phyloP scores from a whole-genome alignment of 92 coral and sea anemone species.

The Pocillopora meandrina region DNA sequence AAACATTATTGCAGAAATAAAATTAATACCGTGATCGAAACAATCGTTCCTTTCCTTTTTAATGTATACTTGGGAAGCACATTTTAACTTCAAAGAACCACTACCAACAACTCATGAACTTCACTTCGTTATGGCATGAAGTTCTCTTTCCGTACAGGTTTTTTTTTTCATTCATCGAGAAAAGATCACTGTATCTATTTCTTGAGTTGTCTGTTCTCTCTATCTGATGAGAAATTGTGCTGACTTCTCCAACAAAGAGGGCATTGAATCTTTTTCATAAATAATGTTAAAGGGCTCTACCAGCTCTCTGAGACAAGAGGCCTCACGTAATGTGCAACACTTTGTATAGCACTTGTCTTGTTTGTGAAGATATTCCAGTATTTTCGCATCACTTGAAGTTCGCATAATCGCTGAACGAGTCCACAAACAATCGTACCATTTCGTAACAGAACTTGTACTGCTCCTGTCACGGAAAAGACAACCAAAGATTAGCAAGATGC shows the following conservation, averaged over 20 bases:
- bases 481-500: too few species aligned
- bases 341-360: background rate
- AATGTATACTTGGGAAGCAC: too few species aligned
- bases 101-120: too few species aligned
- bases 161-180: background rate
- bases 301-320: background rate
- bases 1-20: too few species aligned
- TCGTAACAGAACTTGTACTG: slow-evolving; percentile 94
- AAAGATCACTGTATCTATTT: background rate
- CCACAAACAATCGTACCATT: slow-evolving; percentile 79
- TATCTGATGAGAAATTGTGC: background rate
- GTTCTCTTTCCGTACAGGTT: background rate
- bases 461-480: slow-evolving; percentile 52
- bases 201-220: background rate
- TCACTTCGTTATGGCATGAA: background rate
- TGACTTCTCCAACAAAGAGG: background rate
- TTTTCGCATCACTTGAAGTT: slow-evolving; percentile 52
- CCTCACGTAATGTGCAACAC: background rate
- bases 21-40: too few species aligned
- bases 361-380: background rate
- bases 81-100: too few species aligned
- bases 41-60: too few species aligned
- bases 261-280: too few species aligned
- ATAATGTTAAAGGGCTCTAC: background rate
- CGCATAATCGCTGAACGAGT: slow-evolving; percentile 82